Base-by-base conservation (phyloP, 1,140 invertebrate species). In the Drosophila virilis region DNA sequence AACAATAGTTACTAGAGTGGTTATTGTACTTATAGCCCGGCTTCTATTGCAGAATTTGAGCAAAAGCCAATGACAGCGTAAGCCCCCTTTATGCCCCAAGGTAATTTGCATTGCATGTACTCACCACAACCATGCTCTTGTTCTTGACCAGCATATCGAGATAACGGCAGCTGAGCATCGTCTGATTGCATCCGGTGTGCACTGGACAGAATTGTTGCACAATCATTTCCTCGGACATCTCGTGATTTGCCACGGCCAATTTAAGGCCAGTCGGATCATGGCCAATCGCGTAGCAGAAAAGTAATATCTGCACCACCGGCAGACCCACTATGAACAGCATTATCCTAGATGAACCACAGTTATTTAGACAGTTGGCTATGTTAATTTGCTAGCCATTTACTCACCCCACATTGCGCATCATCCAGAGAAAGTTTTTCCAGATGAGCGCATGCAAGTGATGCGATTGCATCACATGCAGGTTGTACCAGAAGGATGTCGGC, bases 201-300 rank as follows among this genome's bases (percentile, higher is more conserved):
- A 93, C 93, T 42, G 92, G 86, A 90, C 93, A 94, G 50, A 93
- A 74, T 76, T 94, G 93, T 43, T 93, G 93, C 35, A 93, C 90
- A 50, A 93, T 92, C 73, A 93, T 94, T 74, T 94, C 94, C 35
- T 92, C 93, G 64, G 94, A 93, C 77, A 96, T 92, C 93, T 98
- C 97, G 66, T 96, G 93, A 93, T 98, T 98, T 38, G 98, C 96
- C 50, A 98, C 94, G 0, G 96, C 97, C 54, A 99, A 92, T 68
- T 95, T 95, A 2, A 99, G 93, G 15, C 96, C 95, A 42, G 95
- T 94, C 0, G 98, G 98, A 89, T 98, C 97, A 73, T 96, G 96
- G 12, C 98, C 98, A 74, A 99, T 98, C 22, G 98, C 97, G 51
- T 98, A 91, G 93, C 98, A 99, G 93, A 99, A 99, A 6, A 99